phyloP scores from a whole-genome alignment of 2,888 invertebrate genomes.

The Eucera pruinosa region DNA sequence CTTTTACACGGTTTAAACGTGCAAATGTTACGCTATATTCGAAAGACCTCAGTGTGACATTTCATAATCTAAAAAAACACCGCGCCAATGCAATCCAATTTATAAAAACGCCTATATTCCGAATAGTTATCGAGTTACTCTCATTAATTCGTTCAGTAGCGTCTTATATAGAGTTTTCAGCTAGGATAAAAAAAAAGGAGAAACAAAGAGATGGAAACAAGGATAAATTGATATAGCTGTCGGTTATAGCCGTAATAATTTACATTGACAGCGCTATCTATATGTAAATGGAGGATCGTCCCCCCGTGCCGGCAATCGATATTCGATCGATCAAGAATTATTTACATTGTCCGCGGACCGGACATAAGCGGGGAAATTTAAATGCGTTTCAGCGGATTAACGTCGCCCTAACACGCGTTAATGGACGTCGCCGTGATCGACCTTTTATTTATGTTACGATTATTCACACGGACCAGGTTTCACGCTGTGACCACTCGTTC shows the following conservation, averaged over 20 bases:
- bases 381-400: slow-evolving; percentile 33
- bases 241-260: slow-evolving; percentile 64
- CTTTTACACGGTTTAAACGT: too few species aligned
- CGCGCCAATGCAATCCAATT: too few species aligned
- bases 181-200: not conserved
- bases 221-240: slow-evolving; percentile 63
- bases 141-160: too few species aligned
- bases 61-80: too few species aligned
- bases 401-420: slow-evolving; percentile 41
- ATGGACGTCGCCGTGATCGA: slow-evolving; percentile 33
- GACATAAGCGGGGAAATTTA: slow-evolving; percentile 32
- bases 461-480: slow-evolving; percentile 19
- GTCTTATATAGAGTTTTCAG: too few species aligned
- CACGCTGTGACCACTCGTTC: slow-evolving; percentile 6
- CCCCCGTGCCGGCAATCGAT: slow-evolving; percentile 53
- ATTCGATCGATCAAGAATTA: slow-evolving; percentile 65
- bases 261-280: slow-evolving; percentile 67
- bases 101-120: too few species aligned
- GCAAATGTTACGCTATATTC: too few species aligned
- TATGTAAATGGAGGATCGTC: slow-evolving; percentile 61
- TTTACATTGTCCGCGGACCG: slow-evolving; percentile 29
- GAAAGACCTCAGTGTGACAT: too few species aligned
- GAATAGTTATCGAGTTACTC: too few species aligned
- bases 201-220: slow-evolving; percentile 30
- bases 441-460: slow-evolving; percentile 45